Evolutionary conservation across 2,888 invertebrate species (phyloP).

Genomic region (Lepetodrilus schrolli): DNA sequence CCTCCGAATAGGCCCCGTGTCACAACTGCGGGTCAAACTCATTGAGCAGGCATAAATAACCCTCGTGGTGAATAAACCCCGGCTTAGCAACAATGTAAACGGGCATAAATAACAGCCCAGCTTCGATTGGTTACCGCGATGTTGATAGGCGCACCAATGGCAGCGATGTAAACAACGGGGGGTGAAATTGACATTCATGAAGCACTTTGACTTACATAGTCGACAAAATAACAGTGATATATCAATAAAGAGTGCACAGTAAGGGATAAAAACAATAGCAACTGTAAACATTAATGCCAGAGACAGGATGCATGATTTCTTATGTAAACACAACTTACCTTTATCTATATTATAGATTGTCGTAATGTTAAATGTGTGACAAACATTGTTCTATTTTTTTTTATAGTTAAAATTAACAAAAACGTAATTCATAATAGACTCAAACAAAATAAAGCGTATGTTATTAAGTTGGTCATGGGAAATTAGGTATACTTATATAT

Average conservation of each 20-base stretch:
- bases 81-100: slow-evolving; percentile 64
- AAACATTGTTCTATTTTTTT: too few species aligned
- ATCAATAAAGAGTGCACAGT: not conserved
- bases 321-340: too few species aligned
- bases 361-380: too few species aligned
- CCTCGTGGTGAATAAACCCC: slow-evolving; percentile 8
- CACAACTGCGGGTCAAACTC: slow-evolving; percentile 11
- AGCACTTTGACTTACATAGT: not conserved
- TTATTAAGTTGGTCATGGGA: too few species aligned
- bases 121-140: slow-evolving; percentile 37
- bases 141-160: slow-evolving; percentile 46
- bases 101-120: slow-evolving; percentile 54
- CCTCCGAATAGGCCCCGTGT: slow-evolving; percentile 21
- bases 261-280: not conserved
- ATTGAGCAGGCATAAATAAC: slow-evolving; percentile 3
- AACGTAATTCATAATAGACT: too few species aligned
- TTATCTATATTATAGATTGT: too few species aligned
- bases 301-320: not conserved
- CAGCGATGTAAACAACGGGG: slow-evolving; percentile 42
- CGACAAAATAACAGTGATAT: not conserved
- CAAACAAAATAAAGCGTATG: too few species aligned
- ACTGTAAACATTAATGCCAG: not conserved
- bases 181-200: not conserved
- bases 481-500: too few species aligned
- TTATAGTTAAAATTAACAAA: too few species aligned